Evolutionary conservation across 2,797 vertebrate species (phyloP), one percentile per base, ranked within the genome.

Genomic region (Acipenser ruthenus): DNA sequence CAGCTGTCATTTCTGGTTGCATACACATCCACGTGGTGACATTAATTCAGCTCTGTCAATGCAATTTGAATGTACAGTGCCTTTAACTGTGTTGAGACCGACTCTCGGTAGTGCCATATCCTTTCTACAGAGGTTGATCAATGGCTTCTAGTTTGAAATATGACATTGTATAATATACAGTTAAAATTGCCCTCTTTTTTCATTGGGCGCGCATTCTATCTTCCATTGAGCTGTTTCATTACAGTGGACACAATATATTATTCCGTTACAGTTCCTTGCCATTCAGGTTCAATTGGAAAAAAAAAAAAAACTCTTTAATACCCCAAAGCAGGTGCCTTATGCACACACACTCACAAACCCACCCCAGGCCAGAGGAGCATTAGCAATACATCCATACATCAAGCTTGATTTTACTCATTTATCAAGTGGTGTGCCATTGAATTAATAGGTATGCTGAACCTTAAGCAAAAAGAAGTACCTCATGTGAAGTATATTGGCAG

Each of bases 131-230:
- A 2, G 49, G 11, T 52, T 84, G 86, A 90, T 84, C 78, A 80
- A 88, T 86, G 69, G 82, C 67, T 84, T 77, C 79, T 79, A 80
- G 87, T 87, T 84, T 86, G 77, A 86, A 86, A 83, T 82, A 82
- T 79, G 85, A 80, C 83, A 78, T 78, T 83, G 80, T 79, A 86
- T 88, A 85, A 79, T 83, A 86, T 87, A 81, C 75, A 81, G 79
- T 78, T 86, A 87, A 86, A 89, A 89, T 89, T 84, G 87, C 82
- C 80, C 85, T 84, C 85, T 76, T 83, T 81, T 79, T 51, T 11
- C 55, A n/a, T 11, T 58, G 12, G 10, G 12, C 55, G 11, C 11
- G 8, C 55, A n/a, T 12, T 58, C 55, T 13, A 13, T 58, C 12
- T 58, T n/a, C 55, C 55, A 58, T 58, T 58, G 12, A 58, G 55